Evolutionary conservation across 2,888 invertebrate species (phyloP).

Genomic region (Uloborus plumipes): DNA sequence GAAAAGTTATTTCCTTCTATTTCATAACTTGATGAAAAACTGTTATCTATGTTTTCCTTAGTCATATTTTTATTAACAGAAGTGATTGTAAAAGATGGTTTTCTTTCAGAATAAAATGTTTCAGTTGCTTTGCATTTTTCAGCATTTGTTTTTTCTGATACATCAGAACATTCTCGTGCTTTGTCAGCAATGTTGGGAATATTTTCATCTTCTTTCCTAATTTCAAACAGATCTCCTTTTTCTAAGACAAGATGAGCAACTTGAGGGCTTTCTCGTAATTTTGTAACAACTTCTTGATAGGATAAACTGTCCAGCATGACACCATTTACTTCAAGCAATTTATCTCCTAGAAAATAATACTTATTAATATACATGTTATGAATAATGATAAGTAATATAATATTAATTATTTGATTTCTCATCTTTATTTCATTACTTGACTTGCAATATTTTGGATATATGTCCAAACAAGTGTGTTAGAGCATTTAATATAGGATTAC

Average conservation of each 20-base stretch:
- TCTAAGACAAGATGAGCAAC: constrained; percentile 51
- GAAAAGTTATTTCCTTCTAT: constrained; percentile 23
- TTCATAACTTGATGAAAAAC: no score
- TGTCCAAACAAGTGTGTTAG: background rate
- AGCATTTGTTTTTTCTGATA: background rate
- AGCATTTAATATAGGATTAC: background rate
- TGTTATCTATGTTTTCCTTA: no score
- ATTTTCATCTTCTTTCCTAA: background rate
- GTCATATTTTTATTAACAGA: no score
- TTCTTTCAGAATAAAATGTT: no score
- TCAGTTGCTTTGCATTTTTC: background rate
- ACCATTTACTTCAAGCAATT: constrained; percentile 87
- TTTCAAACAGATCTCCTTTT: constrained; percentile 18
- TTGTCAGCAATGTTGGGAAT: background rate
- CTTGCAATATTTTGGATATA: background rate
- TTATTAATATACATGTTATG: background rate
- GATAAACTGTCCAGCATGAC: constrained; percentile 77
- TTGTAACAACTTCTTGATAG: constrained; percentile 56
- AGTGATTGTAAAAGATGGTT: no score
- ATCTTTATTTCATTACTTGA: no score
- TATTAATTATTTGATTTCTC: no score
- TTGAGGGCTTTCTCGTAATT: constrained; percentile 46
- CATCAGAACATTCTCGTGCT: background rate
- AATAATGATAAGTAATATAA: no score
- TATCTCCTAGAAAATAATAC: constrained; percentile 78